Evolutionary conservation across 2,113 vertebrate species (phyloP), one percentile per base, ranked within the genome.

Genomic region (Oreotrochilus melanogaster): DNA sequence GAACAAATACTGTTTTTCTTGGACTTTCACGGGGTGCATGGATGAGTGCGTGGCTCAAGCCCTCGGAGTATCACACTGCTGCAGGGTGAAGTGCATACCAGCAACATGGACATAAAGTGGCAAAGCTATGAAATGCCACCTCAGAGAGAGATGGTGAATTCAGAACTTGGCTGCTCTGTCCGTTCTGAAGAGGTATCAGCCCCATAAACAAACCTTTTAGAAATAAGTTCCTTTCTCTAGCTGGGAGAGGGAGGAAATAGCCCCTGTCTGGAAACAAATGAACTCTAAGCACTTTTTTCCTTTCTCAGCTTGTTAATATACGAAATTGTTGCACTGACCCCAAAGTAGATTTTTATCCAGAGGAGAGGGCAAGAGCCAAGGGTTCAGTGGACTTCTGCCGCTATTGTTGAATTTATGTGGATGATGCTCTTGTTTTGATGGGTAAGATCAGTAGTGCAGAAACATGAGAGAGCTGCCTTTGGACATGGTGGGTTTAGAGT

Each of bases 1-100:
- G 84, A 85, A 74, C 71, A 94, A 86, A 71, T 37, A 64, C 37
- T 74, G 2, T 37, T 86, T 95, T 86, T 80, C 73, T 74, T 86
- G 43, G 33, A 30, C 60, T 71, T 84, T 42, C 51, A 37, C 7
- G n/a, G 61, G 31, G 18, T 73, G 15, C 30, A 33, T 1, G 3
- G 70, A 43, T 27, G 23, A 76, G 57, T 37, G 27, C 1, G 1
- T 47, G 27, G 13, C 72, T 94, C 30, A 42, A 39, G 39, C 50
- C 28, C 48, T 61, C 1, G 0, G 39, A 61, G 13, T 51, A 13
- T 78, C 30, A 81, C 43, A 60, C 50, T 72, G 43, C 53, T 92
- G 31, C 9, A 7, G 17, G 0, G 6, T 75, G 30, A 78, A 79
- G 54, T 28, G 54, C n/a, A 53, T 73, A 19, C 42, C 54, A 73